Evolutionary conservation across 1,140 invertebrate species (phyloP), one percentile per base, ranked within the genome.

Genomic region (Manduca sexta): DNA sequence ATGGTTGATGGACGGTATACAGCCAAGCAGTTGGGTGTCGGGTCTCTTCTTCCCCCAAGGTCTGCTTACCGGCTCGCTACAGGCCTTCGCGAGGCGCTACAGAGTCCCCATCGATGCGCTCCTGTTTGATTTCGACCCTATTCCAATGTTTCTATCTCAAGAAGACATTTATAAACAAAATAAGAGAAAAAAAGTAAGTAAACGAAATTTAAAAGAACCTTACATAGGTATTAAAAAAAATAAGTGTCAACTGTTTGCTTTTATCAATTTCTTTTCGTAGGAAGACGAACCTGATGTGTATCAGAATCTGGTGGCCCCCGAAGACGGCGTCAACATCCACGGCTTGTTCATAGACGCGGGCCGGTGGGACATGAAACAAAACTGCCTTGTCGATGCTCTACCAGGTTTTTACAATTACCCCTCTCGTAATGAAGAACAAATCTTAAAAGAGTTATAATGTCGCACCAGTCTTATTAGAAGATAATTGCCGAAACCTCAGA

Each of bases 21-120:
- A 94, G 8, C 87, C 89, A 29, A 96, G 94, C 3, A 97, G 92
- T 69, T 97, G 95, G 96, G 77, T 97, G 21, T 94, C 95, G 31
- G 96, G 95, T 12, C 92, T 97, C 64, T 97, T 94, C 76, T 97
- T 96, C 73, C 95, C 95, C 0, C 95, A 97, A 89, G 95, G 95
- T 31, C 94, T 97, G 69, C 88, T 97, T 46, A 97, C 95, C 4
- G 95, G 94, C 3, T 90, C 93, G 11, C 82, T 96, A 40, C 96
- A 97, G 84, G 95, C 95, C 0, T 92, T 92, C 77, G 93, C 95
- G 1, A 87, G 95, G 30, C 93, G 93, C 63, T 93, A 95, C 56
- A 88, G 91, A 26, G 88, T 94, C 37, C 94, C 96, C 1, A 96
- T 97, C 26, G 95, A 97, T 83, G 90, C 93, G 42, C 83, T 97